Base-by-base conservation (phyloP, 2,113 vertebrate species). In the Dolichallabes microphthalmus region DNA sequence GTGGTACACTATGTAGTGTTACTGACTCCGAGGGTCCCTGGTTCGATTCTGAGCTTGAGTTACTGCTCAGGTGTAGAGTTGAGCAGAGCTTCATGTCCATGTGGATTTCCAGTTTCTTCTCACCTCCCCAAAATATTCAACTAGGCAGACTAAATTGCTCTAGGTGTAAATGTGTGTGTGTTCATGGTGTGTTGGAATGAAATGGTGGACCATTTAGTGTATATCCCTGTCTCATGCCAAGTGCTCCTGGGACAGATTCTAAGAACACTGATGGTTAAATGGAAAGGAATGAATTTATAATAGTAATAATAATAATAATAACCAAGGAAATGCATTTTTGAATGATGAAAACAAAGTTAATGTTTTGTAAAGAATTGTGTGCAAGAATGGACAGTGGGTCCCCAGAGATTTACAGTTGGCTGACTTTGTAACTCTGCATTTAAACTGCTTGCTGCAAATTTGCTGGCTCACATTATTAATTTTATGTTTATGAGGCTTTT, bases 401-500 rank as follows among this genome's bases (percentile, higher is more conserved):
- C 19, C 30, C 27, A 3, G 71, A 17, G 73, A 64, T 84, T 84
- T 84, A 77, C 32, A 13, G 3, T 15, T 27, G 66, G 73, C 55
- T 63, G 50, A 76, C 7, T 17, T 74, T 35, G 45, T 30, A 14
- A 14, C 22, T 80, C 14, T 52, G 2, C 76, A 79, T 79, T 79
- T 60, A 78, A 58, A 57, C 17, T 55, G 9, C 50, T 53, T 52
- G 45, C 45, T 45, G 45, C 45, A 14, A 13, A 74, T 25, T 52
- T 50, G 35, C 71, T 50, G 71, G 11, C 13, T 45, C 50, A 39
- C 66, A 64, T 81, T 57, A 85, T 66, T 76, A 52, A 13, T 14
- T 74, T 61, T 69, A 39, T 81, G 60, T 84, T 30, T 53, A 64
- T 88, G 53, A 39, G 25, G n/a, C n/a, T 60, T 74, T 82, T 63